phyloP scores from a whole-genome alignment of 2,888 invertebrate genomes.

The Melanargia galathea region DNA sequence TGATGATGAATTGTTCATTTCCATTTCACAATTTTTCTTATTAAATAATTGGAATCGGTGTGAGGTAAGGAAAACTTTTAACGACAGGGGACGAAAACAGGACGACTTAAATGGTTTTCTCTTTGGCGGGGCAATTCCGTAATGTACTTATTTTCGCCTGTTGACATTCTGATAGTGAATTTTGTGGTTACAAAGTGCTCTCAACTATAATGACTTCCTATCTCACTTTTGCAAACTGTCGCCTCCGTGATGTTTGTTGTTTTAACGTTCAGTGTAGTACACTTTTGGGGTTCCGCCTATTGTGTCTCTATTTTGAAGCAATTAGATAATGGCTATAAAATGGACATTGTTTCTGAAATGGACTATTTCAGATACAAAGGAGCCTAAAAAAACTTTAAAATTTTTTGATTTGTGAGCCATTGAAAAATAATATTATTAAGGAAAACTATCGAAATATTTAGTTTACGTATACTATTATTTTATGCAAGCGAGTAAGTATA shows the following conservation, averaged over 20 bases:
- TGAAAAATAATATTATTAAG: no score
- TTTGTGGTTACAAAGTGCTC: slow-evolving; percentile 35
- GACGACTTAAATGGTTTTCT: slow-evolving; percentile 66
- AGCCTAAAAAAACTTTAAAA: no score
- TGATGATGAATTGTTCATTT: no score
- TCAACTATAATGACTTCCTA: slow-evolving; percentile 24
- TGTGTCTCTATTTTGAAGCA: background rate
- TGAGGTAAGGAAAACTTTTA: slow-evolving; percentile 43
- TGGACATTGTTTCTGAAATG: background rate
- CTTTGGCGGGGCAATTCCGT: slow-evolving; percentile 56
- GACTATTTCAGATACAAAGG: no score
- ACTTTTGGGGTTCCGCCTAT: background rate
- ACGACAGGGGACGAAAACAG: slow-evolving; percentile 54
- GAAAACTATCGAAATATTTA: no score
- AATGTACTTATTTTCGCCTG: slow-evolving; percentile 57
- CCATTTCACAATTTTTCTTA: background rate
- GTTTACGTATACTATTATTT: no score
- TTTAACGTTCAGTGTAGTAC: background rate
- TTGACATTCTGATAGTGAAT: slow-evolving; percentile 54
- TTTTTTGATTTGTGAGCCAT: no score
- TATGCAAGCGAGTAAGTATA: no score
- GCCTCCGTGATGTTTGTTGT: slow-evolving; percentile 13
- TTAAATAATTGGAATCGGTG: slow-evolving; percentile 43
- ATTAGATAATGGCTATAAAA: background rate
- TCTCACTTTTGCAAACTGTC: slow-evolving; percentile 23